These are phyloP conservation scores for Planiliza haematocheilus DNA, from an alignment of 2,113 vertebrate genomes.

Conservation along the genomic window DNA sequence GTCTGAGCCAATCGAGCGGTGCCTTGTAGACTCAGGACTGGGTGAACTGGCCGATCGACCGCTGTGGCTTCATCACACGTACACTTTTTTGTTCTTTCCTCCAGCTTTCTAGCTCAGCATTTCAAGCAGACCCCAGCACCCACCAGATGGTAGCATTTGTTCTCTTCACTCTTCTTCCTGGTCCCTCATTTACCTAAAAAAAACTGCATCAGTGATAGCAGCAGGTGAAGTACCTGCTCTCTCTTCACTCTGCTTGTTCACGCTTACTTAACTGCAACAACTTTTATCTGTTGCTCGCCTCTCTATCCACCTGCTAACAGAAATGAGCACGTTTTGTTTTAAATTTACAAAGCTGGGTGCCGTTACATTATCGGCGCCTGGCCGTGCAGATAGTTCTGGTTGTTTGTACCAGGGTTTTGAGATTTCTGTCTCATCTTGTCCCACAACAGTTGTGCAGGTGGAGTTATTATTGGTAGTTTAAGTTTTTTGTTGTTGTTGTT, in stretches of 20 bases:
- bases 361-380: background rate
- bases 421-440: background rate
- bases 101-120: background rate
- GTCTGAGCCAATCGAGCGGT: conserved; percentile 43
- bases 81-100: background rate
- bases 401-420: background rate
- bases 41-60: conserved; percentile 9
- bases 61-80: background rate
- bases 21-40: conserved; percentile 53
- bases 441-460: too few relatives aligned
- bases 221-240: background rate
- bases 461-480: too few relatives aligned
- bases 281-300: background rate
- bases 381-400: background rate
- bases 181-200: conserved; percentile 45
- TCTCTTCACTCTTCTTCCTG: background rate
- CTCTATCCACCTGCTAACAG: too few relatives aligned
- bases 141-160: background rate
- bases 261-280: conserved; percentile 21
- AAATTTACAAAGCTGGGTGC: too few relatives aligned
- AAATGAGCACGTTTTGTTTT: too few relatives aligned
- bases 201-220: background rate
- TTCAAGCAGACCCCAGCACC: background rate
- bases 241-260: background rate
- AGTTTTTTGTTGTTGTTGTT: too few relatives aligned